These are phyloP conservation scores for Listrodromus nycthemerus DNA, from an alignment of 2,888 invertebrate genomes.

Conservation along the genomic window DNA sequence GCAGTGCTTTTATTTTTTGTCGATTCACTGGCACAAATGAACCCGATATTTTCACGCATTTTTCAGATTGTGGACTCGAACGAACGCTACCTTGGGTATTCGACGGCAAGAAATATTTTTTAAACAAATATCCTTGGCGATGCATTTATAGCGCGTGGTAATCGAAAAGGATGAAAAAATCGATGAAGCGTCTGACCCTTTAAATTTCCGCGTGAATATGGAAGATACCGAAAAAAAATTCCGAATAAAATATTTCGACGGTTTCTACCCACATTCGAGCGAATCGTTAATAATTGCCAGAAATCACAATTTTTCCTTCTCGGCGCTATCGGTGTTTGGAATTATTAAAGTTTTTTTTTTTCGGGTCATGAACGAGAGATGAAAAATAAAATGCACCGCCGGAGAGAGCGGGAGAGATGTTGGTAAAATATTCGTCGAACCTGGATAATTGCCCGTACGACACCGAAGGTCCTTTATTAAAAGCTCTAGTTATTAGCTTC, in stretches of 20 bases:
- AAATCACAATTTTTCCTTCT: background rate
- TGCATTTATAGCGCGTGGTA: too few relatives aligned
- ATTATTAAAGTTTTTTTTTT: background rate
- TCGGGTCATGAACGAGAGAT: background rate
- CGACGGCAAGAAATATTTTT: too few relatives aligned
- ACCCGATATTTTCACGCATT: too few relatives aligned
- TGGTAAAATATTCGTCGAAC: slow-evolving; percentile 27
- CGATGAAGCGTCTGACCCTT: background rate
- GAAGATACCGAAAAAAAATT: background rate
- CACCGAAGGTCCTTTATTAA: slow-evolving; percentile 47
- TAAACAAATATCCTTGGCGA: too few relatives aligned
- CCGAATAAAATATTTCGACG: background rate
- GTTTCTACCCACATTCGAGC: background rate
- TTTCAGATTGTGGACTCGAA: too few relatives aligned
- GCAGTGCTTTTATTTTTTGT: too few relatives aligned
- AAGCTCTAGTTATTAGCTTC: slow-evolving; percentile 59
- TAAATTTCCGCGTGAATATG: background rate
- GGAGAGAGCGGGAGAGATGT: slow-evolving; percentile 8
- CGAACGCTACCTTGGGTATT: too few relatives aligned
- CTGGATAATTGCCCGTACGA: slow-evolving; percentile 45
- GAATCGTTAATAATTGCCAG: background rate
- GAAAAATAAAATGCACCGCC: background rate
- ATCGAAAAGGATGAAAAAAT: background rate
- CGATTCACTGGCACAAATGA: too few relatives aligned
- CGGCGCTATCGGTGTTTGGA: background rate